phyloP scores from a whole-genome alignment of 2,888 invertebrate genomes.

The Lochmaea capreae region DNA sequence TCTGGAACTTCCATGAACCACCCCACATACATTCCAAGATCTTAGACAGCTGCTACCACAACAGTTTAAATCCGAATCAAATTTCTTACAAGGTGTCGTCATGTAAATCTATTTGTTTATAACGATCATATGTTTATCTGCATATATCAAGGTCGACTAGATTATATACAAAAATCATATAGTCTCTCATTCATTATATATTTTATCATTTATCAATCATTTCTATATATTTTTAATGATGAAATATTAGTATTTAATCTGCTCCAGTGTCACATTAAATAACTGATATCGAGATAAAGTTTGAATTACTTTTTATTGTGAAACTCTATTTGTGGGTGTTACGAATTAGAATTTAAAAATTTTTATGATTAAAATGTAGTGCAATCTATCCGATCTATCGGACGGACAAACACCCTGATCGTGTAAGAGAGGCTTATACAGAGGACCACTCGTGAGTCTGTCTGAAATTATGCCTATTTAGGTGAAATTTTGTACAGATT shows the following conservation, averaged over 20 bases:
- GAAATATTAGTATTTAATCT: slow-evolving; percentile 9
- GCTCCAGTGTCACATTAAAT: slow-evolving; percentile 1
- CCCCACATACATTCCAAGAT: no score
- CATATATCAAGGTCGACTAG: slow-evolving; percentile 7
- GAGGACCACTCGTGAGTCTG: no score
- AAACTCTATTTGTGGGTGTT: background rate
- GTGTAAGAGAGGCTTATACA: no score
- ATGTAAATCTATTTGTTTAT: slow-evolving; percentile 1
- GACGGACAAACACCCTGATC: no score
- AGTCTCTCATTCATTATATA: background rate
- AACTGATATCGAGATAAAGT: slow-evolving; percentile 1
- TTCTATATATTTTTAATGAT: slow-evolving; percentile 3
- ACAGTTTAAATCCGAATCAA: background rate
- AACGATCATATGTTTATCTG: slow-evolving; percentile 10
- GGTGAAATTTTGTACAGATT: no score
- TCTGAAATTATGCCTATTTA: no score
- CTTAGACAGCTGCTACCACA: no score
- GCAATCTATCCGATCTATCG: no score
- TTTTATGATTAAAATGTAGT: no score
- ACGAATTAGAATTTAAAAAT: background rate
- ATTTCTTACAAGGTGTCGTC: background rate
- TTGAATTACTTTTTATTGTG: background rate
- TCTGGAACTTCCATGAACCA: no score
- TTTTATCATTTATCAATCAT: slow-evolving; percentile 4
- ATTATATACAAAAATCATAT: background rate